Conservation (phyloP, 2,113 vertebrate genomes). For the Melanostigma gelatinosum region DNA sequence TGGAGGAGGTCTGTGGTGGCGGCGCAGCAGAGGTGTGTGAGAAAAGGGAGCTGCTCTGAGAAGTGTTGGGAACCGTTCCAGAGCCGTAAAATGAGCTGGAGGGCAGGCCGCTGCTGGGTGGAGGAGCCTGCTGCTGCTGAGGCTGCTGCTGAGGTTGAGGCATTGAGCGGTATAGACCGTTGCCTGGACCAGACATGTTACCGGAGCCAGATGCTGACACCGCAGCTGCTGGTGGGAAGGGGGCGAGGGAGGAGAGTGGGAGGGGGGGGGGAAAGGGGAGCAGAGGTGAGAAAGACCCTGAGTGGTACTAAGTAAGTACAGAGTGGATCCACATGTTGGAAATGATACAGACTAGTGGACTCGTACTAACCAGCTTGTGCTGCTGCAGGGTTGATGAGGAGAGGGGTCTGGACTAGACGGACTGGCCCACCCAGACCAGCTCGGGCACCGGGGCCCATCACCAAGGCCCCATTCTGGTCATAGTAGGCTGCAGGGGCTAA, state of each 20-base stretch:
- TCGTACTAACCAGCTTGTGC: conserved; percentile 90
- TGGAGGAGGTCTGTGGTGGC: conserved; percentile 89
- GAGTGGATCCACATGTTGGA: neutral
- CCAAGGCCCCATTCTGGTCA: conserved; percentile 94
- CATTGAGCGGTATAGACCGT: conserved; percentile 93
- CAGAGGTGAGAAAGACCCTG: neutral
- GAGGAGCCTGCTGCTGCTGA: conserved; percentile 89
- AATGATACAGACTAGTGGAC: neutral
- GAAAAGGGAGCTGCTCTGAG: conserved; percentile 96
- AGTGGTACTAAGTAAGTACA: neutral
- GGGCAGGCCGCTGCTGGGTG: conserved; percentile 88
- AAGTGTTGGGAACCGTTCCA: conserved; percentile 89
- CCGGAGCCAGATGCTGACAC: conserved; percentile 92
- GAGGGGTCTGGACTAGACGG: conserved; percentile 93
- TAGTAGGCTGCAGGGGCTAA: conserved; percentile 96
- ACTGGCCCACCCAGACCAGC: conserved; percentile 92
- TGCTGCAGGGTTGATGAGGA: conserved; percentile 94
- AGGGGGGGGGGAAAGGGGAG: neutral
- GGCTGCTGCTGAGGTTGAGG: conserved; percentile 86
- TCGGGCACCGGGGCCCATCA: conserved; percentile 94
- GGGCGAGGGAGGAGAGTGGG: neutral
- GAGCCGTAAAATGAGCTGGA: conserved; percentile 96
- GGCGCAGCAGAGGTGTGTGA: conserved; percentile 92
- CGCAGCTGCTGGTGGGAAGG: conserved; percentile 82
- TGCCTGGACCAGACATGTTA: conserved; percentile 91